Percentiles rank a stretch among this genome's conserved stretches.
These are phyloP conservation scores for Perccottus glenii DNA, from an alignment of 2,113 vertebrate species.

Conservation along the genomic window DNA sequence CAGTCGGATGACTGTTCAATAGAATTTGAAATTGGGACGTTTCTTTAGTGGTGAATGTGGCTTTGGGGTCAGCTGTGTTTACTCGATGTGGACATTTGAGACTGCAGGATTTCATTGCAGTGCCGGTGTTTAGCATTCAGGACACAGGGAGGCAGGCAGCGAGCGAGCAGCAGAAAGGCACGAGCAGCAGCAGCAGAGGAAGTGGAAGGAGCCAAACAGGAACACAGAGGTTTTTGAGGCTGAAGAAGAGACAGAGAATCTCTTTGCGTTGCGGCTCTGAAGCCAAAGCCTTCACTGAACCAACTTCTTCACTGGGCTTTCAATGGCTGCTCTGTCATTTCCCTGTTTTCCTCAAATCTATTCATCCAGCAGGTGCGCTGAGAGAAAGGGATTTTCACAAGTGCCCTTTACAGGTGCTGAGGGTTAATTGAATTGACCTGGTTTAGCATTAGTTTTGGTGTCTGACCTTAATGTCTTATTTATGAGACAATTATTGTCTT, in stretches of 20 bases:
- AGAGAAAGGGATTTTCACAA: conserved; percentile 66
- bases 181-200: conserved; percentile 61
- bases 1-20: no score
- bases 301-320: conserved; percentile 64
- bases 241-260: conserved; percentile 65
- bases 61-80: conserved; percentile 25
- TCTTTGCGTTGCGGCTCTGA: conserved; percentile 62
- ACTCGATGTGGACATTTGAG: conserved; percentile 42
- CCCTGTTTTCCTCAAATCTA: conserved; percentile 56
- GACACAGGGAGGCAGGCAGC: conserved; percentile 56
- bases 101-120: conserved; percentile 68
- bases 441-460: conserved; percentile 14
- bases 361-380: conserved; percentile 70
- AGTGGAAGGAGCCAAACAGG: conserved; percentile 74
- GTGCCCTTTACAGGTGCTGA: conserved; percentile 57
- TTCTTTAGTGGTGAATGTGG: background rate
- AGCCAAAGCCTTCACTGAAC: conserved; percentile 67
- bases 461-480: conserved; percentile 12
- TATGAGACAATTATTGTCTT: conserved; percentile 1
- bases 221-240: conserved; percentile 72
- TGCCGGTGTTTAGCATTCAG: conserved; percentile 68
- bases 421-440: conserved; percentile 22
- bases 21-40: no score
- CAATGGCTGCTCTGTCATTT: conserved; percentile 73
- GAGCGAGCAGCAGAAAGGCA: conserved; percentile 28